Base-by-base conservation (phyloP, 2,113 vertebrate species). In the Onychostruthus taczanowskii region DNA sequence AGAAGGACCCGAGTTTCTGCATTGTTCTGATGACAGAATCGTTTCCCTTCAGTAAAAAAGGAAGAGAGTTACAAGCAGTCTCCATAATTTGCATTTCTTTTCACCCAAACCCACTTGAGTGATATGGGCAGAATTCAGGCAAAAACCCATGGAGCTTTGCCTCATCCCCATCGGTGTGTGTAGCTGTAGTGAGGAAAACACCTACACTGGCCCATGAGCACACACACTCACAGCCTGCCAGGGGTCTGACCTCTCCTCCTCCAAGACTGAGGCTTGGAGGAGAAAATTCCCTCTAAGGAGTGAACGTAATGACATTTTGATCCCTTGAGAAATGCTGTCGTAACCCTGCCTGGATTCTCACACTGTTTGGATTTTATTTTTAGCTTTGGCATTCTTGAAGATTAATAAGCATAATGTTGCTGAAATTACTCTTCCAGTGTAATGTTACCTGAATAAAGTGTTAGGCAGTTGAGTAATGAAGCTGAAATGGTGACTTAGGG, bases 331-430 rank as follows among this genome's bases (percentile, higher is more conserved):
- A 96, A 83, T 37, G 63, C 72, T 88, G 47, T 53, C 0, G 1
- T 90, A 94, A 84, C 79, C 53, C 68, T 67, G 63, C 72, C 87
- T 92, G 30, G 52, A 70, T 88, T 94, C 93, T 95, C 87, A 77
- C 85, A 47, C 78, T 76, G 35, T 80, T 95, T 70, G 68, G 52
- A 24, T 73, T 74, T 94, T 95, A 86, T 90, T 94, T 95, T 90
- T 95, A 94, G 84, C 75, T 79, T 80, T 85, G 83, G 49, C 43
- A 43, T 80, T 95, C 87, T 84, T 74, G 55, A 67, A 69, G 83
- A 80, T 88, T 94, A 88, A 79, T 87, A 96, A 88, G 35, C 52
- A 56, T 70, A 43, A 90, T 67, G 50, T 50, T 91, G 82, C 67
- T 88, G 90, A 70, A 88, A 78, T 86, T 64, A 44, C 67, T 82